These are phyloP conservation scores for Apeltes quadracus DNA, from an alignment of 2,113 vertebrate genomes.

Conservation along the genomic window DNA sequence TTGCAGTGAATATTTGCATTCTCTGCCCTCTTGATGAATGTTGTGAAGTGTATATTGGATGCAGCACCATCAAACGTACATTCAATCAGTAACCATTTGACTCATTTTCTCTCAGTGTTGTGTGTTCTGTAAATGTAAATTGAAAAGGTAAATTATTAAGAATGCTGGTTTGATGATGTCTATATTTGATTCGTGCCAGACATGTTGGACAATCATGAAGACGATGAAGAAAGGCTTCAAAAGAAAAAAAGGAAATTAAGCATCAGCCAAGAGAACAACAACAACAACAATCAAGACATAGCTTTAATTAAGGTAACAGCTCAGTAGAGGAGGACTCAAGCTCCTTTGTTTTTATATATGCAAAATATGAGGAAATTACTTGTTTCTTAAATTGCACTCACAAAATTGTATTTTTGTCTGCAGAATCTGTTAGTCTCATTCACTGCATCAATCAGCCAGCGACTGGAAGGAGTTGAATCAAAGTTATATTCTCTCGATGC, in stretches of 20 bases:
- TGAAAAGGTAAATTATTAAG: slow-evolving; percentile 1
- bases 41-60: not conserved
- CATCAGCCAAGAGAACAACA: slow-evolving; percentile 89
- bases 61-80: not conserved
- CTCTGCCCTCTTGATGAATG: not conserved
- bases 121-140: not conserved
- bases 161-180: slow-evolving; percentile 7
- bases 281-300: slow-evolving; percentile 88
- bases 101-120: not conserved
- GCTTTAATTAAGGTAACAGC: slow-evolving; percentile 89
- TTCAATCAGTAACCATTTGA: not conserved
- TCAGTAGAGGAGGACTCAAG: not conserved
- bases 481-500: slow-evolving; percentile 93
- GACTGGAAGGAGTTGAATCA: slow-evolving; percentile 94
- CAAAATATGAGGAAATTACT: not conserved
- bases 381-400: not conserved
- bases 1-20: not conserved
- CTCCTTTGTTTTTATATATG: not conserved
- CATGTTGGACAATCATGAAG: slow-evolving; percentile 90
- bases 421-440: slow-evolving; percentile 93
- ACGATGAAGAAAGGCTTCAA: slow-evolving; percentile 86
- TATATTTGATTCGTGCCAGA: slow-evolving; percentile 75
- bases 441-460: slow-evolving; percentile 90
- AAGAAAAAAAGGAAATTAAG: slow-evolving; percentile 91
- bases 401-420: slow-evolving; percentile 17